Base-by-base conservation (phyloP, 2,888 invertebrate species). In the Polylopha cassiicola region DNA sequence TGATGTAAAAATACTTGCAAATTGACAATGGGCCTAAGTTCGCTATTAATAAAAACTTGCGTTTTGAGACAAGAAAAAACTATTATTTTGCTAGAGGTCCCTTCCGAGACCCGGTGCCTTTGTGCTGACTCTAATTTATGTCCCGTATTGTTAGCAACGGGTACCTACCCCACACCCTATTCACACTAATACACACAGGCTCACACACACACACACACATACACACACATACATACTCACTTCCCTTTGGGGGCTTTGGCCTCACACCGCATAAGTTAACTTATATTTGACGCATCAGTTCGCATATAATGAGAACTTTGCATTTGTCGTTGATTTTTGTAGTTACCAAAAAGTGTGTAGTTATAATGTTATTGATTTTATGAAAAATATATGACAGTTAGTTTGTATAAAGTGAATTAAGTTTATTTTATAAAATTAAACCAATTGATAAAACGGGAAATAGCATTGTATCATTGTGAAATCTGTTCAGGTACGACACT, bases 91-190 rank as follows among this genome's bases (percentile, higher is more conserved):
- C 64, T 58, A 60, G 68, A 72, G 72, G 71, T 79, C 80, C 84
- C 80, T 82, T 80, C 78, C 73, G 73, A 79, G 81, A 80, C 68
- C 65, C 66, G 65, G 48, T 65, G 61, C 63, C 81, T 76, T 85
- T 84, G 80, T 85, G 77, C 76, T 72, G 77, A 71, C 75, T 81
- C 80, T 84, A 84, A 85, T 84, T 84, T 85, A 85, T 84, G 82
- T 84, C 72, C 72, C 75, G 81, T 70, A 82, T 84, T 82, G 81
- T 82, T 71, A 64, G 60, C 66, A 60, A 61, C 60, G 65, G 65
- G 69, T 67, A 66, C 78, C 73, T 79, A 75, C 81, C 78, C 81
- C 79, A 76, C 80, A 75, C n/a, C n/a, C n/a, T n/a, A n/a, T n/a
- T n/a, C n/a, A n/a, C n/a, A n/a, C n/a, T n/a, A n/a, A n/a, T n/a